Evolutionary conservation across 2,797 vertebrate genomes (phyloP).

Genomic region (Manis crassicaudata): DNA sequence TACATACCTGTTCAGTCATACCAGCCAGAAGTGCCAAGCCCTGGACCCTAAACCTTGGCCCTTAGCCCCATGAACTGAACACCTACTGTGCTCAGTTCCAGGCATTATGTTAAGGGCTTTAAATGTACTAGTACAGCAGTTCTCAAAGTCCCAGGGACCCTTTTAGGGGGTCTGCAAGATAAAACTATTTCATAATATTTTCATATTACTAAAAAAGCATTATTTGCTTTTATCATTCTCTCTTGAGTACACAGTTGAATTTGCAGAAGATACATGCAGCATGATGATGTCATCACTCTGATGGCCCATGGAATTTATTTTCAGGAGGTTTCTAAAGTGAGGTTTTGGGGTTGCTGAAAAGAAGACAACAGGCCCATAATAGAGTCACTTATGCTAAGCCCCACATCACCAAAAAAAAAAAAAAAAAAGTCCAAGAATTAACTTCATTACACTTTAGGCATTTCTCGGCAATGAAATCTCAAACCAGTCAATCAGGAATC

Average conservation of each 20-base stretch:
- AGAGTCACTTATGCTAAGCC: neutral
- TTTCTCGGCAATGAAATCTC: neutral
- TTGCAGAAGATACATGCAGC: neutral
- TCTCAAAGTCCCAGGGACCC: neutral
- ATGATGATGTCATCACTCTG: neutral
- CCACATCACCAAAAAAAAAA: neutral
- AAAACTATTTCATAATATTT: neutral
- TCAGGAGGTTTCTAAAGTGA: conserved; percentile 1
- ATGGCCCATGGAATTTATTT: neutral
- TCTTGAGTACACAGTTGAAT: neutral
- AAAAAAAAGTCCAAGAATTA: neutral
- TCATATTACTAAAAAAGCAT: neutral
- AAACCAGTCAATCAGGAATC: neutral
- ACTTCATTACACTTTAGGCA: neutral
- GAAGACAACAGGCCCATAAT: neutral
- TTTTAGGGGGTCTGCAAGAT: neutral
- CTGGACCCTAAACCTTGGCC: too few species aligned
- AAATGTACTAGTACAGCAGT: rapidly evolving
- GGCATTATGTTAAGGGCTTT: neutral
- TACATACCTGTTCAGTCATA: neutral
- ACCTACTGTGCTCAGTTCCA: too few species aligned
- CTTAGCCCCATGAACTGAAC: neutral
- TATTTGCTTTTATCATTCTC: neutral
- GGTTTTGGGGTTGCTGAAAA: neutral
- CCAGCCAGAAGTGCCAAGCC: neutral